These are phyloP conservation scores for Hipposideros larvatus DNA, from an alignment of 2,797 vertebrate species.

Conservation along the genomic window DNA sequence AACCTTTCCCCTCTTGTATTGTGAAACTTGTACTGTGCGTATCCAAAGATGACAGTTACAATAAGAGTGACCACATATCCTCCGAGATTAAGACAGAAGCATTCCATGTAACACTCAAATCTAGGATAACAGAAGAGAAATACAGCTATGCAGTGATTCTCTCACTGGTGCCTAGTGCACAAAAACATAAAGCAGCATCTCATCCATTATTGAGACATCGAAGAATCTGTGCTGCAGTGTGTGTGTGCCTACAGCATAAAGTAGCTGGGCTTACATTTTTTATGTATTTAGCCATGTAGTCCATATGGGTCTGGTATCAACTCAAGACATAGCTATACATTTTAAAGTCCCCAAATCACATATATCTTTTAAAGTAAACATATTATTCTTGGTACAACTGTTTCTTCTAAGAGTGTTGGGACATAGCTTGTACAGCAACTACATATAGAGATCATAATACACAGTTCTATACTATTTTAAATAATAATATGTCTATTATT, in stretches of 20 bases:
- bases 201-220: not conserved
- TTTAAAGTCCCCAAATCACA: slow-evolving; percentile 50
- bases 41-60: not conserved
- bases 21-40: not conserved
- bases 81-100: not conserved
- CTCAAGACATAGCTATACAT: not conserved
- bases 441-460: not conserved
- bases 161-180: not conserved
- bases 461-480: slow-evolving; percentile 14
- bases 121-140: not conserved
- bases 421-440: not conserved
- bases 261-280: not conserved
- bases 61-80: not conserved
- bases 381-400: not conserved
- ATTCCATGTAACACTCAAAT: not conserved
- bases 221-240: not conserved
- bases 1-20: slow-evolving; percentile 33
- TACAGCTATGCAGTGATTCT: not conserved
- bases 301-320: not conserved
- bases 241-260: not conserved
- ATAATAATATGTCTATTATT: slow-evolving; percentile 34
- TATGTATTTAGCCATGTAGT: not conserved
- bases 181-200: slow-evolving; percentile 9
- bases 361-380: slow-evolving; percentile 11
- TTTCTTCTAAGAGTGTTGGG: not conserved